These are phyloP conservation scores for Cuniculus paca DNA, from an alignment of 2,797 vertebrate genomes.

Conservation along the genomic window DNA sequence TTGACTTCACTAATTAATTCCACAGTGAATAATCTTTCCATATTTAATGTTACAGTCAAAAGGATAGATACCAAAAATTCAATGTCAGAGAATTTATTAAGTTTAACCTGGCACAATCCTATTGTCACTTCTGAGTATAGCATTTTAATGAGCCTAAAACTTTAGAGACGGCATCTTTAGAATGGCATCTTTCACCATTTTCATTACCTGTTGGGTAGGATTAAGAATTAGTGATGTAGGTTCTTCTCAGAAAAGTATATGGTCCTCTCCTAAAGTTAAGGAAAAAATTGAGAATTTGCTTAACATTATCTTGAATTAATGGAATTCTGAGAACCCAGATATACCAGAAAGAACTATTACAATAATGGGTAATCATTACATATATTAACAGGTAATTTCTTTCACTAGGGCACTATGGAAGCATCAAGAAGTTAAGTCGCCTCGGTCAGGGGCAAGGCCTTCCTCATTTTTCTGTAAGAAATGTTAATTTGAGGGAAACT, in stretches of 20 bases:
- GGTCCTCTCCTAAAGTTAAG: neutral
- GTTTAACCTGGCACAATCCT: neutral
- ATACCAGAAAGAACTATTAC: neutral
- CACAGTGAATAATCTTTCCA: neutral
- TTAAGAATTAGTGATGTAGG: neutral
- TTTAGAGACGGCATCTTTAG: too few species aligned
- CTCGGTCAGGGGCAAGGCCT: neutral
- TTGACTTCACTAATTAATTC: conserved; percentile 12
- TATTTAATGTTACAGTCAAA: neutral
- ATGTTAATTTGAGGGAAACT: neutral
- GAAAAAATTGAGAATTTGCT: neutral
- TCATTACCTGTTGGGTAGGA: neutral
- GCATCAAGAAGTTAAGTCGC: neutral
- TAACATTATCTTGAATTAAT: conserved; percentile 23
- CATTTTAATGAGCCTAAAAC: neutral
- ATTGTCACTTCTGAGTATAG: neutral
- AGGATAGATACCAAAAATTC: neutral
- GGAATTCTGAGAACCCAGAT: neutral
- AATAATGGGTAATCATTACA: neutral
- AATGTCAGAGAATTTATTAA: neutral
- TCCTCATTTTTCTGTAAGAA: neutral
- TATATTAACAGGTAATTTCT: neutral
- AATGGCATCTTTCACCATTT: neutral
- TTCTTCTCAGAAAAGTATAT: neutral
- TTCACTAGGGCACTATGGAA: neutral